These are phyloP conservation scores for Ceyx cyanopectus DNA, from an alignment of 2,113 vertebrate species.

Conservation along the genomic window DNA sequence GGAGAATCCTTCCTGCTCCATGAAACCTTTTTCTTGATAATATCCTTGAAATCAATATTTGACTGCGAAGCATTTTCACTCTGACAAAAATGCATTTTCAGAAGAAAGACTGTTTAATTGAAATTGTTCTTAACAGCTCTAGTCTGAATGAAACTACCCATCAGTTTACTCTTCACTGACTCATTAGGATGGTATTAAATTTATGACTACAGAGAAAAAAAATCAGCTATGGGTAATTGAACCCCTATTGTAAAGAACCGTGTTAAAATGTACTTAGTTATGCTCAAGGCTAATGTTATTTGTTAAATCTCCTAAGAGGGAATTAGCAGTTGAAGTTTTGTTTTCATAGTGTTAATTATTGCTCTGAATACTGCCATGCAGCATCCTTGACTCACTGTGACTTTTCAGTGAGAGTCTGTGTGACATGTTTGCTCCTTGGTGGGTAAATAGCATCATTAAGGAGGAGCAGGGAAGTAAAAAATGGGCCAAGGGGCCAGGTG, in stretches of 20 bases:
- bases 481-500: not conserved
- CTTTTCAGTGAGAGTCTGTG: not conserved
- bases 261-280: constrained; percentile 60
- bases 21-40: not conserved
- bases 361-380: not conserved
- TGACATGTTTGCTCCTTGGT: not conserved
- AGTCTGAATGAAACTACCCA: constrained; percentile 28
- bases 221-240: constrained; percentile 61
- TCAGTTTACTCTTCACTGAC: constrained; percentile 57
- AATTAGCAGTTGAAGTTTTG: constrained; percentile 41
- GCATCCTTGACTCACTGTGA: not conserved
- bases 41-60: constrained; percentile 19
- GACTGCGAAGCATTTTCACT: not conserved
- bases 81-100: constrained; percentile 22
- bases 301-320: constrained; percentile 23
- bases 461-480: not conserved
- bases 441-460: not conserved
- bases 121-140: constrained; percentile 20
- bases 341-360: constrained; percentile 40
- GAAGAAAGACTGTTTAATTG: constrained; percentile 37
- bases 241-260: constrained; percentile 40
- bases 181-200: constrained; percentile 59
- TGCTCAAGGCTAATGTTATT: constrained; percentile 49
- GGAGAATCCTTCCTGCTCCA: not conserved
- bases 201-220: constrained; percentile 50